These are phyloP conservation scores for Phoeniculus purpureus DNA, from an alignment of 2,797 vertebrate species.

Conservation along the genomic window DNA sequence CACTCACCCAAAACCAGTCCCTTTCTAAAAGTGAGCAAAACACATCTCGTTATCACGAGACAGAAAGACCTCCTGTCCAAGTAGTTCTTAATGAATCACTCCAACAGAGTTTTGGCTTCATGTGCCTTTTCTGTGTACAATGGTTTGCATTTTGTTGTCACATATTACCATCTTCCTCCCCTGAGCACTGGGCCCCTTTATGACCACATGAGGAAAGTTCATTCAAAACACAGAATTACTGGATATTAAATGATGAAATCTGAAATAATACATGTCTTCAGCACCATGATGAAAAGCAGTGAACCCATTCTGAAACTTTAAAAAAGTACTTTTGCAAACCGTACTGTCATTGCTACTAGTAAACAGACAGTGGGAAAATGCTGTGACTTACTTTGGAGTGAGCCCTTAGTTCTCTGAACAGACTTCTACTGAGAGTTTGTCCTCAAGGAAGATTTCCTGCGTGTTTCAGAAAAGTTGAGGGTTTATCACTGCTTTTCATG, in stretches of 20 bases:
- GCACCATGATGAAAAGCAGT: slow-evolving; percentile 11
- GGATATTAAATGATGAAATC: slow-evolving; percentile 47
- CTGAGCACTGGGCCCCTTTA: slow-evolving; percentile 24
- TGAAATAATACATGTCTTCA: slow-evolving; percentile 41
- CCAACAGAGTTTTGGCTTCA: not conserved
- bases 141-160: slow-evolving; percentile 37
- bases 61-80: slow-evolving; percentile 21
- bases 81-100: slow-evolving; percentile 41
- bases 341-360: not conserved
- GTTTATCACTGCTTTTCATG: not conserved
- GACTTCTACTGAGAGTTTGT: not conserved
- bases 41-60: not conserved
- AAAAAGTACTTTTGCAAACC: slow-evolving; percentile 17
- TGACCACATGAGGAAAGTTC: slow-evolving; percentile 49
- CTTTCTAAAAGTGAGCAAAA: slow-evolving; percentile 20
- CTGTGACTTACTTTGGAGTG: not conserved
- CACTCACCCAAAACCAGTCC: not conserved
- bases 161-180: not conserved
- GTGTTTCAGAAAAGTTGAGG: not conserved
- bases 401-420: not conserved
- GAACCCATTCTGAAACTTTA: slow-evolving; percentile 29
- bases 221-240: slow-evolving; percentile 46
- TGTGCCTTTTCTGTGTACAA: slow-evolving; percentile 38
- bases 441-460: not conserved
- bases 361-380: not conserved